Evolutionary conservation across 2,888 invertebrate species (phyloP).

Genomic region (Drosophila tanythrix): DNA sequence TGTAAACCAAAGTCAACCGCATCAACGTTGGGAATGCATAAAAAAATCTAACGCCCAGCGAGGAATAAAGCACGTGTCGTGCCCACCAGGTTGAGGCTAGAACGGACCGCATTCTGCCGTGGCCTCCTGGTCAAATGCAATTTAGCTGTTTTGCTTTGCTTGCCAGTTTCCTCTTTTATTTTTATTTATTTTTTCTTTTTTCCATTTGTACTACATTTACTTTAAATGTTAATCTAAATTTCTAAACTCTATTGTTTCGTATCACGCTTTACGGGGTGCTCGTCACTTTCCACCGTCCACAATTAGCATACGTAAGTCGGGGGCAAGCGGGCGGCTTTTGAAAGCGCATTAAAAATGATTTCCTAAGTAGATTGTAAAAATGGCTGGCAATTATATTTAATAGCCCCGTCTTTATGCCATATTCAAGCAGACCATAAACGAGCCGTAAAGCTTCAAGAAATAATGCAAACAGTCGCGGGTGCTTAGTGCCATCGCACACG

Average conservation of each 20-base stretch:
- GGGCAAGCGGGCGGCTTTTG: conserved; percentile 22
- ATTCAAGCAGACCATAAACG: conserved; percentile 61
- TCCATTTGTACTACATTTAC: conserved; percentile 65
- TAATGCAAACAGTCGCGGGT: conserved; percentile 22
- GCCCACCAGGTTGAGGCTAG: conserved; percentile 60
- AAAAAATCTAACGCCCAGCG: conserved; percentile 46
- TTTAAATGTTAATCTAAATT: conserved; percentile 73
- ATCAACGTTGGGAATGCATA: conserved; percentile 53
- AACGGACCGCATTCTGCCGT: conserved; percentile 17
- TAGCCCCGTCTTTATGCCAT: conserved; percentile 57
- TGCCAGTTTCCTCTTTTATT: conserved; percentile 31
- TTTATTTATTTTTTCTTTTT: conserved; percentile 34
- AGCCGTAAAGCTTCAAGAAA: conserved; percentile 38
- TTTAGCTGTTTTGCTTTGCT: conserved; percentile 59
- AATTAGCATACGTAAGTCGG: conserved; percentile 59
- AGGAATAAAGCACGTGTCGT: conserved; percentile 58
- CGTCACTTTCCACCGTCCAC: conserved; percentile 40
- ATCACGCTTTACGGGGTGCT: conserved; percentile 12
- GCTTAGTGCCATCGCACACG: conserved; percentile 32
- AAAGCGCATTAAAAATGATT: conserved; percentile 74
- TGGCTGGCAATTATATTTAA: conserved; percentile 77
- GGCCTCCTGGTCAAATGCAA: conserved; percentile 62
- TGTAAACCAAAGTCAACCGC: conserved; percentile 50
- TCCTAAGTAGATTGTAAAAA: conserved; percentile 77
- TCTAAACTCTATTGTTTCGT: conserved; percentile 68